These are phyloP conservation scores for Collichthys lucidus DNA, from an alignment of 2,113 vertebrate genomes.

Conservation along the genomic window DNA sequence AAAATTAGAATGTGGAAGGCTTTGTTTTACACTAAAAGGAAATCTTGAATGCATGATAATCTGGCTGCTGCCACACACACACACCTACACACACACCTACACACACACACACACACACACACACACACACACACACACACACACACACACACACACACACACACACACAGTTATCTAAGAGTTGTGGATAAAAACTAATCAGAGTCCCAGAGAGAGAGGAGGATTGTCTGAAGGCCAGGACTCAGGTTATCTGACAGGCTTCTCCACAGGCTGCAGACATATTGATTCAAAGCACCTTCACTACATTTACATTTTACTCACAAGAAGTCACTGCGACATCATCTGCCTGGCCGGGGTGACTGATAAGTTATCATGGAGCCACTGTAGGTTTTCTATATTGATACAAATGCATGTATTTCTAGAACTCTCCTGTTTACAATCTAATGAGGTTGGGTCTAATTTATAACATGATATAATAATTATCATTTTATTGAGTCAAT, in stretches of 20 bases:
- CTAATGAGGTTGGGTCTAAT: neutral
- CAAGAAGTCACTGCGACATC: neutral
- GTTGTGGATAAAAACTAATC: conserved; percentile 23
- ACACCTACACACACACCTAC: too few relatives aligned
- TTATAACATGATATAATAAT: too few relatives aligned
- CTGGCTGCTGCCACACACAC: neutral
- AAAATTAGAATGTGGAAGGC: neutral
- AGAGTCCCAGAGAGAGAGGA: conserved; percentile 6
- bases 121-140: neutral
- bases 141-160: neutral
- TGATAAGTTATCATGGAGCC: neutral
- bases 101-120: too few relatives aligned
- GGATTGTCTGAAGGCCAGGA: conserved; percentile 1
- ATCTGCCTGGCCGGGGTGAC: neutral
- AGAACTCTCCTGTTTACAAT: neutral
- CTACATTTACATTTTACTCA: neutral
- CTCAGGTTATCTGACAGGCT: conserved; percentile 2
- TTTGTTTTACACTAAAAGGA: neutral
- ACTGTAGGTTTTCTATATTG: neutral
- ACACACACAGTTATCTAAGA: neutral
- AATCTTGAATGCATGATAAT: neutral
- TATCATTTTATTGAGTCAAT: neutral
- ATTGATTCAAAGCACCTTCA: neutral
- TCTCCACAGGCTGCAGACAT: neutral
- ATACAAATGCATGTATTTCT: neutral